Conservation (phyloP, 53 echinoderm and acorn worm genomes). For the Pentamera pediparva region DNA sequence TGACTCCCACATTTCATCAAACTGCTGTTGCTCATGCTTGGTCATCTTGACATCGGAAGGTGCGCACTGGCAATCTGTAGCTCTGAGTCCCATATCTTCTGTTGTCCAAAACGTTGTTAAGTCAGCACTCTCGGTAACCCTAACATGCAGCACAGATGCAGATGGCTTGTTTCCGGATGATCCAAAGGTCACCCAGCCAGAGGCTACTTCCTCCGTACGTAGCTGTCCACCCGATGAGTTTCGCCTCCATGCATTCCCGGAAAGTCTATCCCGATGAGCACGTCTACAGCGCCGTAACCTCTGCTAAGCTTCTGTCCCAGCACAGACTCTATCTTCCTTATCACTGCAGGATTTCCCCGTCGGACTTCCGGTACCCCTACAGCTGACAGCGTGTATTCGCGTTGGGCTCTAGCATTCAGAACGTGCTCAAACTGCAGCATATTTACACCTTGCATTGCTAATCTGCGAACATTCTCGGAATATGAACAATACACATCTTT, state of each 20-base stretch:
- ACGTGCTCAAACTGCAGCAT: too few species aligned
- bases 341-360: background rate
- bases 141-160: slow-evolving; percentile 31
- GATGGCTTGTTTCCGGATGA: background rate
- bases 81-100: slow-evolving; percentile 34
- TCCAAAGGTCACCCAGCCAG: slow-evolving; percentile 45
- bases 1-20: slow-evolving; percentile 33
- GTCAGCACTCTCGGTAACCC: slow-evolving; percentile 33
- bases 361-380: slow-evolving; percentile 32
- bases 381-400: slow-evolving; percentile 19
- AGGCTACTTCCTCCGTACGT: slow-evolving; percentile 35
- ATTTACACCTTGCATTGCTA: too few species aligned
- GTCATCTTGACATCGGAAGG: background rate
- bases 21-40: slow-evolving; percentile 5
- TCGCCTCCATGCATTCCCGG: slow-evolving; percentile 22
- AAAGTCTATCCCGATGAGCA: slow-evolving; percentile 27
- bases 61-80: slow-evolving; percentile 18
- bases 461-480: too few species aligned
- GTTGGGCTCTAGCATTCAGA: too few species aligned
- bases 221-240: slow-evolving; percentile 15
- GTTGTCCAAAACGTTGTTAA: slow-evolving; percentile 44
- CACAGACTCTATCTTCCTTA: background rate
- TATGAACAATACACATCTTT: too few species aligned
- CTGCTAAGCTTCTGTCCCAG: background rate
- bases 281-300: slow-evolving; percentile 29